Evolutionary conservation across 2,888 invertebrate genomes (phyloP).

Genomic region (Pristionchus maxplancki): DNA sequence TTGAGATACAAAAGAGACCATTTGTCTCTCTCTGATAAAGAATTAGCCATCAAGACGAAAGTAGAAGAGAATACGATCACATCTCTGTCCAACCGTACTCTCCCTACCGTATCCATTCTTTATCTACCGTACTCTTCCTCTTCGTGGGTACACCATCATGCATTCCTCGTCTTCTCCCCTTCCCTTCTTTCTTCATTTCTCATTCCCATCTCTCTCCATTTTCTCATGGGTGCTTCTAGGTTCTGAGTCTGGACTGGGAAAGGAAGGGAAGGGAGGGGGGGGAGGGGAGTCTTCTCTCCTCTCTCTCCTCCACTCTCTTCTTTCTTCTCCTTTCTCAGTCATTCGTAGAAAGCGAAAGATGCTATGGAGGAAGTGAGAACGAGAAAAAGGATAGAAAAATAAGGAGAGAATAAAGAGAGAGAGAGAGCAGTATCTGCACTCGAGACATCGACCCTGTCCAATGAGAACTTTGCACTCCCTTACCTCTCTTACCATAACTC

Average conservation of each 20-base stretch:
- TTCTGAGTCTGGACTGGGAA: not conserved
- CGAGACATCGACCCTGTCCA: not conserved
- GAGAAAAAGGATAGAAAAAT: not conserved
- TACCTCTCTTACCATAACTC: not conserved
- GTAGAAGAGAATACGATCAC: not conserved
- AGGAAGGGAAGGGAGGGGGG: not conserved
- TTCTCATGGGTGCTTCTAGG: not conserved
- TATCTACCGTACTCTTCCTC: not conserved
- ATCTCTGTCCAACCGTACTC: not conserved
- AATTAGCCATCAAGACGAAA: not conserved
- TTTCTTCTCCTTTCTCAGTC: not conserved
- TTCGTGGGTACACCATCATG: too few relatives aligned
- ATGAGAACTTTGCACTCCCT: not conserved
- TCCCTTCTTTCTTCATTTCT: slow-evolving; percentile 5
- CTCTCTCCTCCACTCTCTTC: not conserved
- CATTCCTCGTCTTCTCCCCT: not conserved
- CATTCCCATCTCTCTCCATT: slow-evolving; percentile 10
- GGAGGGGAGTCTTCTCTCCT: not conserved
- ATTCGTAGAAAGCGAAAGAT: slow-evolving; percentile 14
- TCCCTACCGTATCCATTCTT: not conserved
- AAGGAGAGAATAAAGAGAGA: not conserved
- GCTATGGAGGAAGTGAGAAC: not conserved
- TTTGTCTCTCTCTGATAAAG: slow-evolving; percentile 24
- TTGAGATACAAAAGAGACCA: not conserved
- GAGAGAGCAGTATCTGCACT: not conserved